Base-by-base conservation (phyloP, 2,888 invertebrate genomes). In the Uloborus plumipes region DNA sequence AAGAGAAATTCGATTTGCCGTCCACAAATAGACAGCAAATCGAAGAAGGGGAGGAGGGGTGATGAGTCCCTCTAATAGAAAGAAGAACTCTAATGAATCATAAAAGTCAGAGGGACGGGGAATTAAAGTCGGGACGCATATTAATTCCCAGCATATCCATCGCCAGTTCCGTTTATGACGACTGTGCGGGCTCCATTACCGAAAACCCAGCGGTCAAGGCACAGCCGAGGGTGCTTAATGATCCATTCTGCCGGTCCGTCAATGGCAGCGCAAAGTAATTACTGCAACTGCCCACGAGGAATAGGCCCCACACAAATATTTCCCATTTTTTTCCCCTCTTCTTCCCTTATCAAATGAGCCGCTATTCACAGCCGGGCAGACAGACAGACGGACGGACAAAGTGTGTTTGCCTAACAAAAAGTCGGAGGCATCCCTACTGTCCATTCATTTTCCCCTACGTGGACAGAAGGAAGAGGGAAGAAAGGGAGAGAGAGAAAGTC, bases 341-440 rank as follows among this genome's bases (percentile, higher is more conserved):
- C n/a, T n/a, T n/a, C 55, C 16, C 80, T 74, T 79, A 72, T 72
- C 78, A 72, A 79, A 72, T 72, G 78, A 79, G 66, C 59, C 66
- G 55, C 66, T 50, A 70, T 70, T 70, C 64, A 71, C 47, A 61
- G 31, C 31, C 61, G 51, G 61, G 22, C 74, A 53, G 49, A 47
- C 58, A 49, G 78, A 61, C 59, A n/a, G 53, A 59, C 53, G 70
- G 58, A 71, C 65, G 78, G 78, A 78, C 78, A 78, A 79, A 62
- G 64, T 71, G 75, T 72, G 82, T 75, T 82, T 76, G 76, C 80
- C 76, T 82, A 82, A 82, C 76, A 82, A 82, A 82, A 76, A 71
- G 67, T 70, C 55, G 53, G 26, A 69, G 39, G 39, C 15, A 18
- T 51, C 26, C 53, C 62, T 31, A 51, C 22, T 50, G 64, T 50